Evolutionary conservation across 1,140 invertebrate genomes (phyloP), one percentile per base, ranked within the genome.

Genomic region (Drosophila takahashii): DNA sequence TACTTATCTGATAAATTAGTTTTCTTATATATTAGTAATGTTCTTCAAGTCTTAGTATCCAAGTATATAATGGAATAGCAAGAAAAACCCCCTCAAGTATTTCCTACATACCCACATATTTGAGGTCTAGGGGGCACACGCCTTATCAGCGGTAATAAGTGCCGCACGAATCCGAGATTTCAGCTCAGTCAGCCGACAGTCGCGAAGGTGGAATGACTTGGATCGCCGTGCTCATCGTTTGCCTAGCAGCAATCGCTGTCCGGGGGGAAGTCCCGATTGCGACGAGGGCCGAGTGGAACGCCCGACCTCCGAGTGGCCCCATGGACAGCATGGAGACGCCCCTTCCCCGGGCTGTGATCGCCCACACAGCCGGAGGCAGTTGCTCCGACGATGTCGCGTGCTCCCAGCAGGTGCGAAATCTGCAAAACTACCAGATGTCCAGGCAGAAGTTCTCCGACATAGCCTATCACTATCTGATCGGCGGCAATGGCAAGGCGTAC

Each of bases 391-490:
- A 94, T 89, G 93, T 92, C 66, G 64, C 48, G 54, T 87, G 84
- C 51, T 64, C 93, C 15, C 84, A 84, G 0, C 67, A 92, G 10
- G 93, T 95, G 0, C 92, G 92, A 15, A 75, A 59, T 1, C 93
- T 94, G 27, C 95, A 95, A 69, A 76, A 92, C 7, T 92, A 92
- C 4, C 94, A 95, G 60, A 93, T 95, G 76, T 92, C 93, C 2
- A 29, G 57, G 47, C 7, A 77, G 67, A 7, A 81, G 78, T 53
- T 94, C 91, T 84, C 78, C 32, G 95, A 95, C 65, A 95, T 95
- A 13, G 94, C 92, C 3, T 95, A 95, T 65, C 95, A 93, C 69
- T 96, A 95, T 71, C 62, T 95, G 27, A 93, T 96, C 37, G 95
- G 95, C 4, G 94, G 94, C 32, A 95, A 96, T 87, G 95, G 95